A percentile compares a stretch with the other conserved stretches of the same genome.
Evolutionary conservation across 2,888 invertebrate genomes (phyloP).

Genomic region (Hetaerina titia): DNA sequence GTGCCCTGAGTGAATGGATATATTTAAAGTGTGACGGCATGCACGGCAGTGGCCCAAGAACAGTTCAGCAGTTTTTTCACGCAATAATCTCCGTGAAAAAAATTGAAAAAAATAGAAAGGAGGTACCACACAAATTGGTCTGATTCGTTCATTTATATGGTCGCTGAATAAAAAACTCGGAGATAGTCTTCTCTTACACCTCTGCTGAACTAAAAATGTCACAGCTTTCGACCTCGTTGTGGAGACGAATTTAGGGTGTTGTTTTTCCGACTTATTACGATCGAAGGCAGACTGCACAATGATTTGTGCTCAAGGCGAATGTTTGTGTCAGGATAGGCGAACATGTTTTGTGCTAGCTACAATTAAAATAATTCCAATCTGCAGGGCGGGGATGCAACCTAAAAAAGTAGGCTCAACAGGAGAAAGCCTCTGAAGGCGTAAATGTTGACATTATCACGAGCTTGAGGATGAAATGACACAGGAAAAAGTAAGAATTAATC

Average conservation of each 20-base stretch:
- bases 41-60: background rate
- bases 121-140: background rate
- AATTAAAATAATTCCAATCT: background rate
- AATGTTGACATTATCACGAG: background rate
- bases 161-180: background rate
- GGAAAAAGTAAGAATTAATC: background rate
- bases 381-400: background rate
- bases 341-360: background rate
- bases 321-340: background rate
- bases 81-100: background rate
- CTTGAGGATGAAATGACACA: background rate
- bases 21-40: background rate
- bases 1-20: background rate
- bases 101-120: background rate
- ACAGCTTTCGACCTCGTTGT: too few relatives aligned
- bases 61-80: background rate
- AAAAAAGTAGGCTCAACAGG: background rate
- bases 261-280: background rate
- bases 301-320: background rate
- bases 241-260: background rate
- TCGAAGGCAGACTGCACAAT: background rate
- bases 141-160: background rate
- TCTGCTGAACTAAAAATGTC: background rate
- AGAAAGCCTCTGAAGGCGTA: background rate
- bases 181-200: background rate